Evolutionary conservation across 2,888 invertebrate genomes (phyloP), one percentile per base, ranked within the genome.

Genomic region (Melolontha melolontha): DNA sequence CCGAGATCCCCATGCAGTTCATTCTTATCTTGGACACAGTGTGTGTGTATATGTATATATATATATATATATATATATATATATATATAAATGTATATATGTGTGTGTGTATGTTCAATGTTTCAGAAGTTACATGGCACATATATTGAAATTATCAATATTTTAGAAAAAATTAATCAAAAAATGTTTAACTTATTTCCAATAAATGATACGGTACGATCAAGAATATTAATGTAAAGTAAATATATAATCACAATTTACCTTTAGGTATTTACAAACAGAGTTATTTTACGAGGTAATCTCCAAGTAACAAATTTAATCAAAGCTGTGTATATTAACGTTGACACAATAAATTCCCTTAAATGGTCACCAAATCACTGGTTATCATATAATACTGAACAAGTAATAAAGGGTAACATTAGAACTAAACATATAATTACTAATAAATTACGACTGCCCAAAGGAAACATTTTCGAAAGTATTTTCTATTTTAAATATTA

Each of bases 301-400:
- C 52, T 77, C 41, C 44, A 54, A 12, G 71, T 72, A 5, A 67
- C 72, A 34, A 72, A 67, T 57, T 39, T 79, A 11, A n/a, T n/a
- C n/a, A 57, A 55, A n/a, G 75, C 73, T 11, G 69, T 67, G 11
- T 64, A 76, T 68, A 51, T 80, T 7, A 44, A 71, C 7, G 22
- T 79, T 10, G 69, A 76, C 64, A 67, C 29, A 22, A 39, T 80
- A 12, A 81, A 81, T 68, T 67, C 69, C 10, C 68, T 70, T 42
- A 51, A 65, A 51, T 81, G 80, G 79, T 64, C 62, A 6, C 79
- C 79, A 40, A 70, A 78, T 29, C 67, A 74, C 12, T 80, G 79
- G 79, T 71, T 81, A 59, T 77, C 74, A 22, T 77, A 77, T 55
- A 64, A 73, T 11, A 72, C 74, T 72, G 67, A 72, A 8, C 81